A percentile compares a stretch with the other conserved stretches of the same genome.
phyloP scores from a whole-genome alignment of 2,113 vertebrate species.

The Pachypanchax playfairii region DNA sequence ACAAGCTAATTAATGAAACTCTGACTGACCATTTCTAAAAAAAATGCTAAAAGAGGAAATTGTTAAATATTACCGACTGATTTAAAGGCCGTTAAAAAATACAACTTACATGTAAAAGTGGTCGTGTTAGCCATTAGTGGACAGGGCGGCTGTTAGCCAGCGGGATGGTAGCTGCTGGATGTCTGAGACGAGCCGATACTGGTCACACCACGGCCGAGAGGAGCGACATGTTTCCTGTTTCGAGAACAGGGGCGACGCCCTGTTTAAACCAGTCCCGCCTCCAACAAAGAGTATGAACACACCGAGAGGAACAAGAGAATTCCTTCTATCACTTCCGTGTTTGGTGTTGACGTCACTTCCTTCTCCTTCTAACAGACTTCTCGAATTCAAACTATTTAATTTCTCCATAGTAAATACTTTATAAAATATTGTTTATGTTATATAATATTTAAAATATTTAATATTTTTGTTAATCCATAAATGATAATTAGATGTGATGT shows the following conservation, averaged over 20 bases:
- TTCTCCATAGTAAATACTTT: too few species aligned
- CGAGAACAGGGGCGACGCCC: constrained; percentile 43
- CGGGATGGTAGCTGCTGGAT: background rate
- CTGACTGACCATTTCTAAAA: too few species aligned
- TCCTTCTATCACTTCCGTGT: constrained; percentile 6
- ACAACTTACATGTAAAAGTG: constrained; percentile 21
- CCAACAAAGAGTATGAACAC: constrained; percentile 2
- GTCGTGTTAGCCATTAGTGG: constrained; percentile 40
- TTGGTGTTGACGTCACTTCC: background rate
- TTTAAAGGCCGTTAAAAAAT: background rate
- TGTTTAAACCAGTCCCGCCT: constrained; percentile 15
- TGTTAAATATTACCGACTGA: background rate
- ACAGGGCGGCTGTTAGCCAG: background rate
- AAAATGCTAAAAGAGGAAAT: too few species aligned
- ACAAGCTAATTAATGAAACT: too few species aligned
- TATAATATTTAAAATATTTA: too few species aligned
- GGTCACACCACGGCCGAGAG: background rate
- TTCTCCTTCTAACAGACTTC: too few species aligned
- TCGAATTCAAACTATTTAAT: too few species aligned
- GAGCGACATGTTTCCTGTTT: constrained; percentile 55
- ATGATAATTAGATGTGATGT: too few species aligned
- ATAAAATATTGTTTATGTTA: too few species aligned
- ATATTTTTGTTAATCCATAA: too few species aligned
- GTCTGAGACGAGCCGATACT: background rate
- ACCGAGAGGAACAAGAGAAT: background rate